Percentiles rank a stretch among this genome's conserved stretches.
phyloP scores from a whole-genome alignment of 2,888 invertebrate species.

The Zeuzera pyrina region DNA sequence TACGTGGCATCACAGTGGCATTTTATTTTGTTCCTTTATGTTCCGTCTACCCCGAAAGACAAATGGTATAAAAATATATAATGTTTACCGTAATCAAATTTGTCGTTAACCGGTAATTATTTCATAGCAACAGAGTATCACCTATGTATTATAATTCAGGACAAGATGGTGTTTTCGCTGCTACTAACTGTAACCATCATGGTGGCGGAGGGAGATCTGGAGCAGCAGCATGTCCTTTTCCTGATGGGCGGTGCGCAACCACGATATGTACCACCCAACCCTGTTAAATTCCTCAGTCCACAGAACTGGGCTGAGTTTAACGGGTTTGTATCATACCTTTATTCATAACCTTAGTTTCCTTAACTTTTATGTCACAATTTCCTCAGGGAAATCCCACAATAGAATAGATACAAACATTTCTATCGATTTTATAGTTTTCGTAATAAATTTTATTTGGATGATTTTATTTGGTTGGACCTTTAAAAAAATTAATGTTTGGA shows the following conservation, averaged over 20 bases:
- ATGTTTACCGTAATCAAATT: neutral
- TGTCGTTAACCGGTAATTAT: neutral
- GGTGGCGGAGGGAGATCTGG: constrained; percentile 73
- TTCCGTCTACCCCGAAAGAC: no score
- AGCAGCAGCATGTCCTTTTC: constrained; percentile 85
- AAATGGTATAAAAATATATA: neutral
- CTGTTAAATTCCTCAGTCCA: constrained; percentile 49
- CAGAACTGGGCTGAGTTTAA: constrained; percentile 58
- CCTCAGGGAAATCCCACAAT: no score
- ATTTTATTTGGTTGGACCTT: no score
- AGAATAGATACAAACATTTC: no score
- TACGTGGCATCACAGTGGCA: neutral
- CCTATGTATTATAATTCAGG: no score
- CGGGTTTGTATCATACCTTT: no score
- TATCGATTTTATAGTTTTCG: no score
- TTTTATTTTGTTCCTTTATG: no score
- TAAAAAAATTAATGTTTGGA: no score
- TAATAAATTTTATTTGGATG: no score
- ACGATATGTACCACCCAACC: constrained; percentile 37
- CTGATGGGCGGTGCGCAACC: constrained; percentile 85
- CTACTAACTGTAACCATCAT: constrained; percentile 81
- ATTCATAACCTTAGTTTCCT: no score
- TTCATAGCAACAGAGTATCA: constrained; percentile 7
- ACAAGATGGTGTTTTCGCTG: constrained; percentile 91
- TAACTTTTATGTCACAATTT: no score